These are phyloP conservation scores for Agapornis roseicollis DNA, from an alignment of 2,113 vertebrate species.

Conservation along the genomic window DNA sequence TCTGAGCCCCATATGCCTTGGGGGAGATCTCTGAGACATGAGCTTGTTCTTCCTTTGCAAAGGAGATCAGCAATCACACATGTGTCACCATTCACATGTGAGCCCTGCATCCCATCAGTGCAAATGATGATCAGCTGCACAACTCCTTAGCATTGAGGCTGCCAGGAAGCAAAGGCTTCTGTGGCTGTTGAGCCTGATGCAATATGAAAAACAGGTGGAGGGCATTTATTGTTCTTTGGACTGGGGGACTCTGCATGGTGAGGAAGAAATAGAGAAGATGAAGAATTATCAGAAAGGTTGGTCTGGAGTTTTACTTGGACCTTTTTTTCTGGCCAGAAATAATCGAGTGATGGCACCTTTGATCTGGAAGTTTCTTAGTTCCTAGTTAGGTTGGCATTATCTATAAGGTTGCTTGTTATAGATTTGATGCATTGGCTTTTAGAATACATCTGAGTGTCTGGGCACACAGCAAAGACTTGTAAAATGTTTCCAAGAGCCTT, in stretches of 20 bases:
- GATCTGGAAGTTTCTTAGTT: background rate
- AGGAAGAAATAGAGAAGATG: background rate
- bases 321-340: background rate
- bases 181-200: background rate
- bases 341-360: background rate
- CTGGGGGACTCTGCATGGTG: fast-evolving
- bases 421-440: background rate
- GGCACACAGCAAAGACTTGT: background rate
- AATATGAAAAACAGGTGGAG: background rate
- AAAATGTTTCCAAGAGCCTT: background rate
- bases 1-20: background rate
- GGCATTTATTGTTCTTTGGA: fast-evolving
- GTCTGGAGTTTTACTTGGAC: background rate
- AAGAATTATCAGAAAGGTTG: background rate
- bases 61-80: background rate
- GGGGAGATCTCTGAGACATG: background rate
- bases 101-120: background rate
- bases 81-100: background rate
- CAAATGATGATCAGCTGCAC: background rate
- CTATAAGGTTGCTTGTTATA: background rate
- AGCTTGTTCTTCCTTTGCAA: fast-evolving
- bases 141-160: background rate
- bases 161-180: background rate
- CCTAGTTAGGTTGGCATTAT: background rate
- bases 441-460: background rate